Base-by-base conservation (phyloP, 2,797 vertebrate genomes). In the Betta splendens region DNA sequence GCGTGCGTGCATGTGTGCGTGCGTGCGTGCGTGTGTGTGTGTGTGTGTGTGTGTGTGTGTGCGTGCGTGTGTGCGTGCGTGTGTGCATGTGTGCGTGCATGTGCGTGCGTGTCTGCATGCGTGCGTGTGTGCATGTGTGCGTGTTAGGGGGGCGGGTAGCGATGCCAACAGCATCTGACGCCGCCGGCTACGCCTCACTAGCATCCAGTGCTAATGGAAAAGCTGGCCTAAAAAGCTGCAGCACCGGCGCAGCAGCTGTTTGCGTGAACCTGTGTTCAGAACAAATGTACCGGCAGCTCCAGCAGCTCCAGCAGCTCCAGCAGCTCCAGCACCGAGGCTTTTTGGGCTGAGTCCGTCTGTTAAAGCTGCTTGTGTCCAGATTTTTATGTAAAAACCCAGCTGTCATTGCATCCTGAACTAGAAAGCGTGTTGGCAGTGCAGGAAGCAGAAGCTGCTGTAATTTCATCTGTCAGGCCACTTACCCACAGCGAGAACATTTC, bases 121-220 rank as follows among this genome's bases (percentile, higher is more conserved):
- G 53, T 78, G 79, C 72, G 69, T 75, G 73, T 68, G 28, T 59
- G 59, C 29, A 23, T 23, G 56, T 47, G 64, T 49, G 62, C 58
- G 63, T 76, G 54, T 11, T n/a, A n/a, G n/a, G n/a, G 53, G 67
- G 55, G 65, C 53, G 36, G 17, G 20, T 31, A 32, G 44, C 21
- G 31, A 37, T 73, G 80, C 78, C 80, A 81, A 22, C 75, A 70
- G 57, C 84, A 64, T 67, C 73, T 55, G 38, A 40, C 32, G 62
- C 77, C 63, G 50, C 31, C 23, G 78, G 84, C 81, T 46, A 72
- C 18, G 58, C 77, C 75, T 81, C 66, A 9, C 70, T 68, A 67
- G 51, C 72, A 72, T 74, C 70, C 72, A 77, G 72, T 25, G 22
- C 80, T 82, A 86, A 87, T 83, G 79, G 79, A 73, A 61, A 70